Evolutionary conservation across 2,797 vertebrate species (phyloP).

Genomic region (Lacerta viridis): DNA sequence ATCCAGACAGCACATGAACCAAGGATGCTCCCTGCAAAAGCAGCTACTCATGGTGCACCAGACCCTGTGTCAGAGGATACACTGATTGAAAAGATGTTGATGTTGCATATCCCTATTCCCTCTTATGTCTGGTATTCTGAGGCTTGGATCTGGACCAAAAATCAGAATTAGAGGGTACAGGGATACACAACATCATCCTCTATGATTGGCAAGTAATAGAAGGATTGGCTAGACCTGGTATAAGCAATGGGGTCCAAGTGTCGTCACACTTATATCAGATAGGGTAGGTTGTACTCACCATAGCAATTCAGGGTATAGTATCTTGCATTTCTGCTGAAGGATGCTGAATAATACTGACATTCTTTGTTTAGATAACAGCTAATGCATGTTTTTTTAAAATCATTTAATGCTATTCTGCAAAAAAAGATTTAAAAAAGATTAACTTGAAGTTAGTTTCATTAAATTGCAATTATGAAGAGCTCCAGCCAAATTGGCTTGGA

Average conservation of each 20-base stretch:
- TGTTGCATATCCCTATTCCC: too few relatives aligned
- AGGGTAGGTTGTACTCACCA: slow-evolving; percentile 83
- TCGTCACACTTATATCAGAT: slow-evolving; percentile 55
- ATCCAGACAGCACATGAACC: neutral
- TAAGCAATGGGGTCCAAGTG: slow-evolving; percentile 30
- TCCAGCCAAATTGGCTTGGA: slow-evolving; percentile 7
- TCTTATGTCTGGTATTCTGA: neutral
- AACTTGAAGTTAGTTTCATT: slow-evolving; percentile 47
- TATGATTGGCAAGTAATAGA: neutral
- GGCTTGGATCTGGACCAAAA: neutral
- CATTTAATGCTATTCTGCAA: slow-evolving; percentile 82
- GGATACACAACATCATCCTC: neutral
- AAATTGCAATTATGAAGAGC: slow-evolving; percentile 12
- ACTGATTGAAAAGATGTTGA: neutral
- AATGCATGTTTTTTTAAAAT: slow-evolving; percentile 83
- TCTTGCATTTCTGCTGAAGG: slow-evolving; percentile 89
- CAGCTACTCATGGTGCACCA: neutral
- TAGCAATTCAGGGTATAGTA: slow-evolving; percentile 92
- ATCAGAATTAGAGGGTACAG: neutral
- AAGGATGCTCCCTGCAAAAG: neutral
- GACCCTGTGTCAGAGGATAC: neutral
- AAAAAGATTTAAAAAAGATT: slow-evolving; percentile 40
- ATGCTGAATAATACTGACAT: slow-evolving; percentile 93
- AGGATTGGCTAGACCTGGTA: neutral
- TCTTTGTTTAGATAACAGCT: slow-evolving; percentile 86